Evolutionary conservation across 2,797 vertebrate species (phyloP), one percentile per base, ranked within the genome.

Genomic region (Craterocephalus amniculus): DNA sequence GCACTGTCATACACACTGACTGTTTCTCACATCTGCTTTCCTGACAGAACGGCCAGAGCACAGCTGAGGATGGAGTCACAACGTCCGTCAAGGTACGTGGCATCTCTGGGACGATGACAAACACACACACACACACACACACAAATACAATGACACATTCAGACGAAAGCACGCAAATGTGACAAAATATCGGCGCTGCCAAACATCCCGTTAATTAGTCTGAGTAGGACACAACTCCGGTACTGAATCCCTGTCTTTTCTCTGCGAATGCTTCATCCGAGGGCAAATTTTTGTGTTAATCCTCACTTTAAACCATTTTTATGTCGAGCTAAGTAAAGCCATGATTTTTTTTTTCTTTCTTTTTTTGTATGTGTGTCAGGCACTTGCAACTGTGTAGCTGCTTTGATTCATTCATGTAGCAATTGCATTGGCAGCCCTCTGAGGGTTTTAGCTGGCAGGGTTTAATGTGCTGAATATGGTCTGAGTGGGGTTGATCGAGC

Each of bases 1-100:
- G 64, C 58, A 26, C 51, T 66, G 61, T 54, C 51, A 74, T 54
- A 55, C 74, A 56, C 52, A 72, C 75, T 87, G 59, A 92, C 79
- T 61, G 22, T 81, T 67, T 84, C 36, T 78, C 76, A 43, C 59
- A 24, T 89, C 73, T 94, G 86, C 76, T 94, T 62, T 83, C 90
- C 89, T 93, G 91, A 87, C 94, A 97, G 96, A 97, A 96, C 2
- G 96, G 96, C 26, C 96, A 96, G 85, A 91, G 93, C 83, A 92
- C 91, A 16, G 38, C 92, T 40, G 96, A 97, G 80, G 96, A 96
- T 69, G 88, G 92, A 86, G 93, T 94, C 83, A 82, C 91, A 14
- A 76, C 83, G 70, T 81, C 85, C 77, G 85, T 89, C 80, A 93
- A 93, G 92, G 92, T 93, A 90, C 34, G 72, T 54, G 29, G 6